Evolutionary conservation across 23 tunicate species (phyloP), one percentile per base, ranked within the genome.

Genomic region (Halocynthia roretzi): DNA sequence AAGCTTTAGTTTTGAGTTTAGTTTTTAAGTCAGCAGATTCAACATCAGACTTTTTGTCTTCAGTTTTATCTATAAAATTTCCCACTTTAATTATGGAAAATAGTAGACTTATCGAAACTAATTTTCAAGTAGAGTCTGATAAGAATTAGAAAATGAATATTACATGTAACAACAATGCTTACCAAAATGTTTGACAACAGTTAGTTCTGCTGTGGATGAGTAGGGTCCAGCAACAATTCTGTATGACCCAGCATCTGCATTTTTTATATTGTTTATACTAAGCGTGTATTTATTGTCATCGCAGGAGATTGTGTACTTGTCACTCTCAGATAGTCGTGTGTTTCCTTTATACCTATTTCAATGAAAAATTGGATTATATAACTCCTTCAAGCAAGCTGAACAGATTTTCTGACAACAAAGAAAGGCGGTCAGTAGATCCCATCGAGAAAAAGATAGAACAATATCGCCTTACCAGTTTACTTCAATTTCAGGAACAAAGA

Each of bases 401-500:
- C 17, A 14, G 64, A 60, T 60, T 17, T 60, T n/a, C 64, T 60
- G 64, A 15, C 64, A 60, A 60, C 4, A 60, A 60, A n/a, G 64
- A 15, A 60, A 60, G 2, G 64, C n/a, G 14, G 62, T 12, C 14
- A 18, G 17, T 15, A 60, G 17, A 15, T 17, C 2, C 64, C 64
- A 60, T 15, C 64, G 4, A 60, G 64, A 60, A n/a, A 4, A n/a
- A 58, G 64, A 14, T 58, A 15, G 17, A 58, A n/a, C 17, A 58
- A 58, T 19, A 17, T 40, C 71, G 19, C 19, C 81, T 60, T 73
- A 93, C 98, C 98, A 93, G 74, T 93, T 93, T 7, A 93, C 77
- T 75, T 86, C 98, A n/a, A 86, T 82, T 57, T 75, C 92, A 31
- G 98, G 98, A 18, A 93, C 80, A 75, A 82, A 85, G 51, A 93